Conservation (phyloP, 2,113 vertebrate genomes). For the Perccottus glenii region DNA sequence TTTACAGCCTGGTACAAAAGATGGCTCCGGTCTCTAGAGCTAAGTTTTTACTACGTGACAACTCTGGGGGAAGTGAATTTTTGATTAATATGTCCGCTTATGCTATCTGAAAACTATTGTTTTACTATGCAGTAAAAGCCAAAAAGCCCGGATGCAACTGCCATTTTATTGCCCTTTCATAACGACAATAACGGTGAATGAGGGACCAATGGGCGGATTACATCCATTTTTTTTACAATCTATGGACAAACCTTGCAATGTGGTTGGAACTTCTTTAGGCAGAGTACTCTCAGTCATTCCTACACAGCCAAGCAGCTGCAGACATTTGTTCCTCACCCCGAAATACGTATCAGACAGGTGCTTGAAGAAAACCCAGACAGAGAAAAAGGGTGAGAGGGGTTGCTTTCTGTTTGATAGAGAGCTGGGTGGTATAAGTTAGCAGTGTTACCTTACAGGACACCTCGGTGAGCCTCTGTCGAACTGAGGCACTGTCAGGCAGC, state of each 20-base stretch:
- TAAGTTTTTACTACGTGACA: no score
- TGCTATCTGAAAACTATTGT: no score
- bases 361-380: constrained; percentile 65
- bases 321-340: constrained; percentile 94
- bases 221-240: no score
- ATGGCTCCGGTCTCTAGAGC: no score
- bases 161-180: no score
- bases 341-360: constrained; percentile 92
- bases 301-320: constrained; percentile 92
- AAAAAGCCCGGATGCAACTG: no score
- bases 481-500: constrained; percentile 82
- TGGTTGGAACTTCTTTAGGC: constrained; percentile 76
- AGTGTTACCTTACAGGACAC: constrained; percentile 91
- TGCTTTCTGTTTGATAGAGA: background rate
- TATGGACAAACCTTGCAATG: constrained; percentile 44
- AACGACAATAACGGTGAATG: no score
- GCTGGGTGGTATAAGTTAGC: background rate
- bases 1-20: no score
- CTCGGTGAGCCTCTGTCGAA: constrained; percentile 86
- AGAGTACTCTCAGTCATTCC: constrained; percentile 84
- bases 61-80: no score
- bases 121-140: no score
- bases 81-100: no score
- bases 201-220: no score
- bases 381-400: background rate